Conservation (phyloP, 2,888 invertebrate species). For the Heliconius ismenius region DNA sequence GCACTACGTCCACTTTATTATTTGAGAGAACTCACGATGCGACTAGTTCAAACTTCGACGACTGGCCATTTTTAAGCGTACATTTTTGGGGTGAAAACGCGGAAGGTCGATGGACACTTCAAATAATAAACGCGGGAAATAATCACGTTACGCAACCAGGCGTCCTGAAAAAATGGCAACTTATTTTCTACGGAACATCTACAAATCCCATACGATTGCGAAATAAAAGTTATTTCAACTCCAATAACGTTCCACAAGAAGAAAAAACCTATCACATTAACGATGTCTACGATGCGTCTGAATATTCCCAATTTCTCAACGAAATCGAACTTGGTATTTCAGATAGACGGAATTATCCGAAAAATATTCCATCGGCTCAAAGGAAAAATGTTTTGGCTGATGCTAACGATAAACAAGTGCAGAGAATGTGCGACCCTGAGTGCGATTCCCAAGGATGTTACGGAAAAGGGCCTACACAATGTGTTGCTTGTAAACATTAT, state of each 20-base stretch:
- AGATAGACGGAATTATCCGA: constrained; percentile 85
- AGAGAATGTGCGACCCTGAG: constrained; percentile 90
- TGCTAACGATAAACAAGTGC: constrained; percentile 83
- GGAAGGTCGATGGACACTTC: constrained; percentile 93
- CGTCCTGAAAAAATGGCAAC: constrained; percentile 95
- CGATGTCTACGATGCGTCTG: constrained; percentile 83
- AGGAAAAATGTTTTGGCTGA: constrained; percentile 83
- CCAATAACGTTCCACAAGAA: constrained; percentile 70
- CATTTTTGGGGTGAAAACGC: constrained; percentile 99
- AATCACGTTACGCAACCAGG: constrained; percentile 92
- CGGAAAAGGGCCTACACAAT: constrained; percentile 91
- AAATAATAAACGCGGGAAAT: constrained; percentile 88
- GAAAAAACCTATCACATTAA: constrained; percentile 84
- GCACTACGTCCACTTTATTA: constrained; percentile 94
- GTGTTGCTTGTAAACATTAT: constrained; percentile 91
- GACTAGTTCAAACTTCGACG: constrained; percentile 95
- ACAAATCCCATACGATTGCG: constrained; percentile 90
- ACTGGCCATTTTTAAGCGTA: constrained; percentile 99
- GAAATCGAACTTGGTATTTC: constrained; percentile 78
- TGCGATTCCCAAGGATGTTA: constrained; percentile 90
- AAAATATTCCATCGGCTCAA: constrained; percentile 84
- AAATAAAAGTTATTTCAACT: constrained; percentile 78
- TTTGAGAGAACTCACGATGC: constrained; percentile 96
- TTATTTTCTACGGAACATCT: constrained; percentile 97
- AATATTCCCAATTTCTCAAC: constrained; percentile 81